Base-by-base conservation (phyloP, 2,113 vertebrate species). In the Alectura lathami region DNA sequence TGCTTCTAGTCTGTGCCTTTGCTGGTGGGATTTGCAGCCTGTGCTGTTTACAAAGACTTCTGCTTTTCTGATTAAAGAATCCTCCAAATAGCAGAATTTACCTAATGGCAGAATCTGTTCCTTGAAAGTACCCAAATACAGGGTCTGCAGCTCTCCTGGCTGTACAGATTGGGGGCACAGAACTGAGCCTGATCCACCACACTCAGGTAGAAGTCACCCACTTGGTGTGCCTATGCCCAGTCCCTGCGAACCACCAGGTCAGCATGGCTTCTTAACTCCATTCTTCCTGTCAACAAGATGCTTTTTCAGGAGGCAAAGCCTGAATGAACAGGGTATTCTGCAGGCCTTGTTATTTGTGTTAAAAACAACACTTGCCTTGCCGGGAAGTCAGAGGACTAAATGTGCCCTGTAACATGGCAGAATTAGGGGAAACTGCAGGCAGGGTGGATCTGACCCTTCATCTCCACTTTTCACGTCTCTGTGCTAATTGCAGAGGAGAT, bases 401-500 rank as follows among this genome's bases (percentile, higher is more conserved):
- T 57, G 88, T 63, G 77, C 10, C 18, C 56, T 51, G 30, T 57
- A 90, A 84, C 8, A 4, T 3, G n/a, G 40, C 5, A 63, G 78
- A 85, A 86, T 24, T 45, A 81, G 62, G 43, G 56, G 76, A 80
- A 62, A 47, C 36, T 56, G 17, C n/a, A 69, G 59, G 67, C 50
- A 42, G 10, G 17, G 80, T 50, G 74, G 75, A 40, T 91, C 51
- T 88, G 81, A 92, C 56, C 70, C 76, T 48, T 5, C 8, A 22
- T 67, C 85, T 94, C 77, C 66, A 84, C 60, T 93, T 89, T 93
- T 92, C 87, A 81, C 17, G 0, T 62, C 34, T 90, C 77, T 32
- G 12, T 34, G 67, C 53, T 96, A 96, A 94, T 82, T 92, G 88
- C 68, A 87, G 74, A 82, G 81, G 48, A 91, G 81, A 94, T n/a